Conservation (phyloP, 1,140 invertebrate species). For the Megathymus violae region DNA sequence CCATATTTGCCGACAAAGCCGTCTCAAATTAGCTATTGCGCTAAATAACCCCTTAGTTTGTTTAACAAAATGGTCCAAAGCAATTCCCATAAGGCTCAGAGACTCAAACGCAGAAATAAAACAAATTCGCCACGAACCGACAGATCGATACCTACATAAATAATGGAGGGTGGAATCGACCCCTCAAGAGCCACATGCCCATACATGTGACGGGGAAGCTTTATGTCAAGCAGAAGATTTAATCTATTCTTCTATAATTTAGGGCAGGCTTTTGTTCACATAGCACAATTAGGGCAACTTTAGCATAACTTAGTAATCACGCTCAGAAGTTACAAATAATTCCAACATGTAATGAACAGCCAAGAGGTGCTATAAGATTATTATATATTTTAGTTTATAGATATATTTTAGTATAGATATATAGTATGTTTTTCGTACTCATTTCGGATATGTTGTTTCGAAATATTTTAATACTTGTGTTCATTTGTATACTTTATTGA, state of each 20-base stretch:
- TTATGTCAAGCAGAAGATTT: slow-evolving; percentile 51
- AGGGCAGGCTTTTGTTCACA: slow-evolving; percentile 17
- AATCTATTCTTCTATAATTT: slow-evolving; percentile 39
- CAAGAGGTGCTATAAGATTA: no score
- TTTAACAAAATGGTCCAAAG: slow-evolving; percentile 1
- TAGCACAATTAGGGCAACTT: not conserved
- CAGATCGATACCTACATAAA: slow-evolving; percentile 72
- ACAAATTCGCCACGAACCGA: slow-evolving; percentile 60
- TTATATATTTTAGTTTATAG: no score
- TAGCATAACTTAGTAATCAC: no score
- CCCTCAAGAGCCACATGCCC: slow-evolving; percentile 64
- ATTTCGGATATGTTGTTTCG: no score
- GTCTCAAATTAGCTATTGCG: slow-evolving; percentile 19
- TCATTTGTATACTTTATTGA: no score
- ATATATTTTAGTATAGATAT: no score
- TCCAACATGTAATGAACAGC: no score
- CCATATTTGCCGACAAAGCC: slow-evolving; percentile 35
- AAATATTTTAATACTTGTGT: no score
- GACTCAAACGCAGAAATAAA: slow-evolving; percentile 46
- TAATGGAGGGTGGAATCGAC: slow-evolving; percentile 58
- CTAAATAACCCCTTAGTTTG: slow-evolving; percentile 9
- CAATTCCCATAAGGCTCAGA: slow-evolving; percentile 24
- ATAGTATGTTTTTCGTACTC: no score
- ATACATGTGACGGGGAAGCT: slow-evolving; percentile 40
- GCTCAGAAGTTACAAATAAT: no score